phyloP scores from a whole-genome alignment of 2,113 vertebrate genomes.

The Turnix velox region DNA sequence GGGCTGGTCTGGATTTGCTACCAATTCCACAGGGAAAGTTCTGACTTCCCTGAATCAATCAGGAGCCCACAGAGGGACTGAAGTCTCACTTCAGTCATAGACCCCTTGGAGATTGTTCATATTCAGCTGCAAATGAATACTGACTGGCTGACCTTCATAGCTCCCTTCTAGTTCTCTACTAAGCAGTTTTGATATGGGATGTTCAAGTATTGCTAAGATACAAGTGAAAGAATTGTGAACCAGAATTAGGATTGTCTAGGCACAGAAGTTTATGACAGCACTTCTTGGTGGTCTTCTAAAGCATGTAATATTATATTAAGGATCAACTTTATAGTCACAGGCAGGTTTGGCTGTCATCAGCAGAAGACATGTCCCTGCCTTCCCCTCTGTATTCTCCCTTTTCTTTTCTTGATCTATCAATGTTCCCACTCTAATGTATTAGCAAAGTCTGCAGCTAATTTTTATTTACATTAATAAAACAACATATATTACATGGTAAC shows the following conservation, averaged over 20 bases:
- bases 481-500: neutral
- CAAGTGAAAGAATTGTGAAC: neutral
- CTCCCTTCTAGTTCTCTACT: neutral
- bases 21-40: neutral
- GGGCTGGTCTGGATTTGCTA: neutral
- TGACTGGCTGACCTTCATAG: neutral
- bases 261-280: neutral
- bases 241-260: neutral
- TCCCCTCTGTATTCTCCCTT: neutral
- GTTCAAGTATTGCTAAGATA: neutral
- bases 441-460: neutral
- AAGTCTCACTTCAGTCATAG: neutral
- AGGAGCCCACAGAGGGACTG: neutral
- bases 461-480: neutral
- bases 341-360: neutral
- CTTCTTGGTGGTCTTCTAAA: neutral
- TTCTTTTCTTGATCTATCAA: neutral
- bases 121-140: neutral
- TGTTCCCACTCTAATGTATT: neutral
- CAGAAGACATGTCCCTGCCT: neutral
- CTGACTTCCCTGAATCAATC: neutral
- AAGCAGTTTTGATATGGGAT: neutral
- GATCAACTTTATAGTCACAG: neutral
- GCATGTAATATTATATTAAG: neutral
- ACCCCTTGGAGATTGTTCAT: neutral